Percentiles rank a stretch among this genome's conserved stretches.
phyloP scores from a whole-genome alignment of 2,113 vertebrate genomes.

The Chaetodon auriga region DNA sequence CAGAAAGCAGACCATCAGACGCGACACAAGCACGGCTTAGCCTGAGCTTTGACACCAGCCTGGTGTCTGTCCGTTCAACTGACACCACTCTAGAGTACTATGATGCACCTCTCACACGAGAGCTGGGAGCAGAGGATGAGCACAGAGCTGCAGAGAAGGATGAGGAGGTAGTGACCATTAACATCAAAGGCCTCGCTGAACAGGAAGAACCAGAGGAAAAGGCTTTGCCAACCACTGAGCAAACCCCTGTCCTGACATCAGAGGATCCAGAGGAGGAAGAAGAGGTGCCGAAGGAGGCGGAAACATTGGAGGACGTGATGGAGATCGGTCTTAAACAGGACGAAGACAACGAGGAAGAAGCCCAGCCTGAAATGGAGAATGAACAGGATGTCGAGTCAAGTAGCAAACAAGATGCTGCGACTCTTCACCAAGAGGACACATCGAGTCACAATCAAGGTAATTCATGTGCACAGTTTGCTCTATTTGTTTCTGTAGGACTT shows the following conservation, averaged over 20 bases:
- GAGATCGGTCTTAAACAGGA: conserved; percentile 31
- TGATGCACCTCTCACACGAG: conserved; percentile 84
- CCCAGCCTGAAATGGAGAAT: conserved; percentile 14
- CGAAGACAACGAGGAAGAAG: background rate
- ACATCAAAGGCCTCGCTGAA: conserved; percentile 47
- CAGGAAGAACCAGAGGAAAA: conserved; percentile 12
- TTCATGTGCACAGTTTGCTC: background rate
- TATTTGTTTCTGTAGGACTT: background rate
- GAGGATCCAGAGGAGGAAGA: conserved; percentile 41
- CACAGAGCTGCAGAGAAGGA: conserved; percentile 72
- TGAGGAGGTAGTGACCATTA: conserved; percentile 78
- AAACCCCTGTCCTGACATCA: background rate
- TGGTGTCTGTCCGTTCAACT: conserved; percentile 82
- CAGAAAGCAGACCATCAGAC: conserved; percentile 63
- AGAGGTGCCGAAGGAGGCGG: conserved; percentile 22
- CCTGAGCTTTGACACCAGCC: conserved; percentile 82
- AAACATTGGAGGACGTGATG: conserved; percentile 30
- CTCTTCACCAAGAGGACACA: conserved; percentile 30
- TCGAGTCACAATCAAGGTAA: conserved; percentile 46
- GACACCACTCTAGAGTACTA: conserved; percentile 90
- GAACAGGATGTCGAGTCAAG: conserved; percentile 22
- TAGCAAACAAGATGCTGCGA: conserved; percentile 6
- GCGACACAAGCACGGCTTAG: conserved; percentile 46
- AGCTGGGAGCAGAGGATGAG: conserved; percentile 64
- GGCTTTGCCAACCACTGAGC: conserved; percentile 9